These are phyloP conservation scores for Trachythela sp. DNA, from an alignment of 64 coral and sea anemone genomes.

Conservation along the genomic window DNA sequence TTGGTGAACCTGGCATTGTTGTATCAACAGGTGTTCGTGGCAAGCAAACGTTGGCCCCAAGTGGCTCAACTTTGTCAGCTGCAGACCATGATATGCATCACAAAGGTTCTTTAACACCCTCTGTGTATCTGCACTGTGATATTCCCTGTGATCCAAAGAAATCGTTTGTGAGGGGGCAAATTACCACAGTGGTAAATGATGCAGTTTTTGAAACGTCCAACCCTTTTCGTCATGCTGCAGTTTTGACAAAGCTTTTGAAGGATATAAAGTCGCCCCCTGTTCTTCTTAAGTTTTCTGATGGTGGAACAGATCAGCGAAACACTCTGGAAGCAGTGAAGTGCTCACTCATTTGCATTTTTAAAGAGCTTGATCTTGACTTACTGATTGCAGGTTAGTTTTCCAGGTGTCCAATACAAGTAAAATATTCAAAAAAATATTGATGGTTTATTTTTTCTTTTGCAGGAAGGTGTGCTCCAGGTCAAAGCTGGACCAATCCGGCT, in stretches of 20 bases:
- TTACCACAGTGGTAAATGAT: constrained; percentile 33
- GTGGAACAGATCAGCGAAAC: constrained; percentile 40
- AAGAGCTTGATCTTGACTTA: constrained; percentile 27
- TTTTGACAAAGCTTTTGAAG: constrained; percentile 15
- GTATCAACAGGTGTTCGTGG: constrained; percentile 50
- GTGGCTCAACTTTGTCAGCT: neutral
- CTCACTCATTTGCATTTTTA: constrained; percentile 18
- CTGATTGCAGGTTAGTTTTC: too few species aligned
- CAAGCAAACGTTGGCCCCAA: constrained; percentile 30
- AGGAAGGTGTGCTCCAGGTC: constrained; percentile 39
- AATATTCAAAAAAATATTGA: too few species aligned
- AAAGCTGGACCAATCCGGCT: constrained; percentile 34
- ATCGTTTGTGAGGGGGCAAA: constrained; percentile 30
- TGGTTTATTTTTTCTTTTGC: too few species aligned
- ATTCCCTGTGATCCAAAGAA: constrained; percentile 8
- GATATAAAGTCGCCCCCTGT: neutral
- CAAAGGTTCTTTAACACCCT: constrained; percentile 29
- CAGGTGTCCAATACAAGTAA: too few species aligned
- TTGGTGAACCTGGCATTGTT: constrained; percentile 38
- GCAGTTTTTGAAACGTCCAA: constrained; percentile 16
- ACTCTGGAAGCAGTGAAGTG: constrained; percentile 30
- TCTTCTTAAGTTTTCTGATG: constrained; percentile 47
- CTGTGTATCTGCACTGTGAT: constrained; percentile 35
- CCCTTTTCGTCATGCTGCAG: constrained; percentile 15
- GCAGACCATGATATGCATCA: constrained; percentile 40